Base-by-base conservation (phyloP, 1,140 invertebrate species). In the Papilio dardanus region DNA sequence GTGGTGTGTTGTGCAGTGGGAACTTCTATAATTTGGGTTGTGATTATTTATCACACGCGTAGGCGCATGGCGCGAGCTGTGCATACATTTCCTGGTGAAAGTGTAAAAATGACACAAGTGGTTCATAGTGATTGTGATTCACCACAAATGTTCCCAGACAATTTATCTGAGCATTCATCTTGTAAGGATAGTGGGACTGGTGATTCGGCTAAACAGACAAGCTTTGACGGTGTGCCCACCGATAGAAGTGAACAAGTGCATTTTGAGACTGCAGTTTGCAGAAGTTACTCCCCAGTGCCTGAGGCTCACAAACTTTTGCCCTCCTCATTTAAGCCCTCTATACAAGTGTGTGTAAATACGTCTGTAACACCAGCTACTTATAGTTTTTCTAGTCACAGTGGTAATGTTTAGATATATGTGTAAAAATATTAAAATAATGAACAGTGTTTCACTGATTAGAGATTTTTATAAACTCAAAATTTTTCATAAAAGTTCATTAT, bases 21-120 rank as follows among this genome's bases (percentile, higher is more conserved):
- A 4, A 98, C 97, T 3, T 99, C 98, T 0, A 95, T 98, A 12
- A 95, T 98, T 31, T 99, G 98, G 98, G 97, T 98, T 12, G 96
- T 98, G 6, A 97, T 99, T 75, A 98, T 99, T 82, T 98, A 98
- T 88, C 96, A 98, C 83, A 97, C 97, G 1, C 92, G 96, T 69
- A 95, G 95, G 88, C 94, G 95, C 16, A 93, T 95, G 83, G 94
- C 94, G 14, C 85, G 85, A 74, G 83, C 90, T 42, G 83, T 92
- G 37, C 89, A 84, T 58, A 86, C 82, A 68, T 93, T 85, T 87
- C 88, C 90, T 68, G 76, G 90, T 67, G 93, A 94, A 83, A 92
- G 85, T 88, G 83, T 93, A 67, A 93, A 92, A 88, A 90, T 92
- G 88, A 93, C 91, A 85, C 88, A 90, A 87, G 85, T 93, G 67